Evolutionary conservation across 2,113 vertebrate species (phyloP), one percentile per base, ranked within the genome.

Genomic region (Sphyrna mokarran): DNA sequence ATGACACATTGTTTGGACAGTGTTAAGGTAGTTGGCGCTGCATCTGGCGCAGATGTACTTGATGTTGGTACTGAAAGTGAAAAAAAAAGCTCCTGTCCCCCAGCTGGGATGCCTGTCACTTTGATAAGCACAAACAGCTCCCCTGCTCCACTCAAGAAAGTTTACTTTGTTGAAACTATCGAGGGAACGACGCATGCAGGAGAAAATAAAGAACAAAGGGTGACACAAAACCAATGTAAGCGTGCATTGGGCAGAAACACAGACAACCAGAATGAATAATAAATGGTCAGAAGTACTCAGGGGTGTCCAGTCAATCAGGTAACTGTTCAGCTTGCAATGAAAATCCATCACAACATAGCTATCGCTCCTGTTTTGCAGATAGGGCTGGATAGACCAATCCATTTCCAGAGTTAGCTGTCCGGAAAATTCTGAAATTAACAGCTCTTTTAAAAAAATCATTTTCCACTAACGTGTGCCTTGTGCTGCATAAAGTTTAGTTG

Each of bases 71-170:
- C 61, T 18, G n/a, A 83, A 20, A 40, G 80, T 37, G 37, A 23
- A 76, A 63, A 63, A 80, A 66, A 66, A n/a, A 68, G 61, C 89
- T 66, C 58, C 14, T 37, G 61, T n/a, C n/a, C 33, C 61, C 89
- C n/a, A 37, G 89, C 61, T 93, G 89, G 61, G 61, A 93, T 2
- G 61, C 20, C 61, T 66, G 33, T 93, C 89, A 93, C 61, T 66
- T 93, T 93, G 89, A 93, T 93, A 61, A 93, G 33, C 61, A 37
- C 89, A 66, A 93, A 66, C 61, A 93, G n/a, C 61, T 93, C 89
- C n/a, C 33, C 66, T 33, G 89, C 33, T 93, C 61, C 33, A 37
- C 61, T 93, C 89, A 66, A 37, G 89, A 66, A 66, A 37, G 89
- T 93, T 93, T 83, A 76, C 68, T 63, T 63, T 66, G 58, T 10